Evolutionary conservation across 2,797 vertebrate species (phyloP).

Genomic region (Chelmon rostratus): DNA sequence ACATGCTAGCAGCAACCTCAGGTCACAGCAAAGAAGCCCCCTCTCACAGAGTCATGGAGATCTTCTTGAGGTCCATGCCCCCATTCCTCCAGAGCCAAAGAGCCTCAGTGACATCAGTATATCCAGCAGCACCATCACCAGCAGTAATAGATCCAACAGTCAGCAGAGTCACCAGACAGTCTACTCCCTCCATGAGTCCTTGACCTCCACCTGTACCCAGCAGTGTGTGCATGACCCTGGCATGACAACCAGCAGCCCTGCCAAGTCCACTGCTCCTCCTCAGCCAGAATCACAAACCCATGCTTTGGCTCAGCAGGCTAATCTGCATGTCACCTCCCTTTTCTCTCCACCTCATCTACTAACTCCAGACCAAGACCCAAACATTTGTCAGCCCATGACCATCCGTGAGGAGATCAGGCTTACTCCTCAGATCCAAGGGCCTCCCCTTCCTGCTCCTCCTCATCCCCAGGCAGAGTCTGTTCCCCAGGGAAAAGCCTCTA

Average conservation of each 20-base stretch:
- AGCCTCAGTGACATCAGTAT: background rate
- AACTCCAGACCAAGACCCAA: slow-evolving; percentile 84
- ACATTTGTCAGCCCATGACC: slow-evolving; percentile 86
- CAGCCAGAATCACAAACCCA: slow-evolving; percentile 72
- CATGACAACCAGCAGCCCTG: slow-evolving; percentile 41
- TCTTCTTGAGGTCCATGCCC: background rate
- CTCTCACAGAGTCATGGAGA: background rate
- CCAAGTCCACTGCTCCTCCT: slow-evolving; percentile 22
- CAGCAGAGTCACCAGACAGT: slow-evolving; percentile 73
- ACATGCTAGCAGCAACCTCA: background rate
- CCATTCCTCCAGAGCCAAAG: slow-evolving; percentile 8
- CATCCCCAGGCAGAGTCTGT: slow-evolving; percentile 78
- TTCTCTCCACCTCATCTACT: slow-evolving; percentile 72
- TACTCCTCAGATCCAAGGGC: slow-evolving; percentile 79
- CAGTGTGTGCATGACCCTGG: slow-evolving; percentile 89
- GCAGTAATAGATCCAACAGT: slow-evolving; percentile 19
- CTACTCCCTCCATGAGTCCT: slow-evolving; percentile 77
- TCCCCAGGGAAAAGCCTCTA: slow-evolving; percentile 84
- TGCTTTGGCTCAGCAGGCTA: slow-evolving; percentile 70
- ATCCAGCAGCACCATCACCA: slow-evolving; percentile 18
- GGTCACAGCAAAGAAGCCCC: background rate
- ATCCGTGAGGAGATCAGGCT: slow-evolving; percentile 90
- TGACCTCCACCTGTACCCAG: slow-evolving; percentile 70
- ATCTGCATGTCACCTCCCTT: slow-evolving; percentile 88
- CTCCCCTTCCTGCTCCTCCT: slow-evolving; percentile 46